These are phyloP conservation scores for Forficula auricularia DNA, from an alignment of 1,140 invertebrate species.

Conservation along the genomic window DNA sequence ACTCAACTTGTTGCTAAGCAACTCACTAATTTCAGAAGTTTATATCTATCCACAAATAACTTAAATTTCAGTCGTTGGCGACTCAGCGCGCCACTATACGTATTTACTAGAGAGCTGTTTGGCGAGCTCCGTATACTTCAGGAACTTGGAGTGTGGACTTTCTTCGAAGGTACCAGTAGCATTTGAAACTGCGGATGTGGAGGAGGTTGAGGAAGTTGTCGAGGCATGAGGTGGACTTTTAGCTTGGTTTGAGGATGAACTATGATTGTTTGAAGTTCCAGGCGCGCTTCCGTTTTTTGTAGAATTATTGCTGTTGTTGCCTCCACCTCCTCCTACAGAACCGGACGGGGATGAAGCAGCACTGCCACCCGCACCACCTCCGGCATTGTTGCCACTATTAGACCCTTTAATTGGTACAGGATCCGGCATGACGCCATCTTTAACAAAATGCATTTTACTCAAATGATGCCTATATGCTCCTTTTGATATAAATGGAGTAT, in stretches of 20 bases:
- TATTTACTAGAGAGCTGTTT: constrained; percentile 93
- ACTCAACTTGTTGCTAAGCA: constrained; percentile 5
- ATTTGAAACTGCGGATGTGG: neutral
- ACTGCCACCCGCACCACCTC: constrained; percentile 26
- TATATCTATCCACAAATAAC: constrained; percentile 3
- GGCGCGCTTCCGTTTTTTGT: constrained; percentile 17
- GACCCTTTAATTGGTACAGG: constrained; percentile 37
- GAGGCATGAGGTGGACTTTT: constrained; percentile 12
- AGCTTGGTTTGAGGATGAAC: constrained; percentile 6
- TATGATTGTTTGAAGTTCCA: constrained; percentile 13
- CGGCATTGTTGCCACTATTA: constrained; percentile 22
- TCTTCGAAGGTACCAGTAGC: constrained; percentile 48
- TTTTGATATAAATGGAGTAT: constrained; percentile 89
- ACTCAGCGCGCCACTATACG: constrained; percentile 36
- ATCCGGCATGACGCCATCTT: constrained; percentile 68
- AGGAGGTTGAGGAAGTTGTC: constrained; percentile 23
- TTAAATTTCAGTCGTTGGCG: constrained; percentile 3
- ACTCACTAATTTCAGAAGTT: neutral
- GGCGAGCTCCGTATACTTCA: constrained; percentile 89
- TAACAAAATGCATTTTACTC: constrained; percentile 92
- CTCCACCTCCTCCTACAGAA: constrained; percentile 24
- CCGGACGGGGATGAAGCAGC: constrained; percentile 9
- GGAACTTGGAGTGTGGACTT: constrained; percentile 87
- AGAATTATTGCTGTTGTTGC: constrained; percentile 21
- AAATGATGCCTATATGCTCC: constrained; percentile 91